Evolutionary conservation across 2,113 vertebrate genomes (phyloP), one percentile per base, ranked within the genome.

Genomic region (Poeciliopsis occidentalis): DNA sequence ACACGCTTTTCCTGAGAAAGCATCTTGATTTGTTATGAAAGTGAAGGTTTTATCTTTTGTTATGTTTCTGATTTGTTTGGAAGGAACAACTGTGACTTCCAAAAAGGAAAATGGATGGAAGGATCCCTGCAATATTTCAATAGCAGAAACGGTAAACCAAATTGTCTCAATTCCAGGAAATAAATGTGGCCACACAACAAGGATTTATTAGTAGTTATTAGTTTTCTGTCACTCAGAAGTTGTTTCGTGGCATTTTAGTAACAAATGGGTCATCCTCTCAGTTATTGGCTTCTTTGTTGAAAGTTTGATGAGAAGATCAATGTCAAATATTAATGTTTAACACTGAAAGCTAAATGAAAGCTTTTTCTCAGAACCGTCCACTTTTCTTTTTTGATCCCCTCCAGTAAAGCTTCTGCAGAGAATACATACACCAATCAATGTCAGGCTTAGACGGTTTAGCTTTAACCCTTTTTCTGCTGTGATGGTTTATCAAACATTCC

Each of bases 11-110:
- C 8, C 34, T 64, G 22, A 70, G 51, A 57, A 80, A 79, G 67
- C 30, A 64, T 54, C 63, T 30, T 8, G 63, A 67, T 85, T 57
- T 63, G 73, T 70, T 70, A 76, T 80, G 37, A 63, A 26, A 26
- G 57, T n/a, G 37, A 27, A n/a, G 62, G 2, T 67, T 73, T 61
- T 70, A 26, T 78, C 12, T 78, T 29, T 34, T 0, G 64, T 51
- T 31, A 12, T 64, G 15, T n/a, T n/a, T n/a, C n/a, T n/a, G n/a
- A n/a, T n/a, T n/a, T n/a, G n/a, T n/a, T n/a, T n/a, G n/a, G n/a
- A n/a, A n/a, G n/a, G n/a, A n/a, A n/a, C n/a, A n/a, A n/a, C n/a
- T n/a, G n/a, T n/a, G n/a, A n/a, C n/a, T n/a, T n/a, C n/a, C n/a
- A n/a, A n/a, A n/a, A n/a, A n/a, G n/a, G n/a, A n/a, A n/a, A n/a